Evolutionary conservation across 2,113 vertebrate species (phyloP).

Genomic region (Cebidichthys violaceus): DNA sequence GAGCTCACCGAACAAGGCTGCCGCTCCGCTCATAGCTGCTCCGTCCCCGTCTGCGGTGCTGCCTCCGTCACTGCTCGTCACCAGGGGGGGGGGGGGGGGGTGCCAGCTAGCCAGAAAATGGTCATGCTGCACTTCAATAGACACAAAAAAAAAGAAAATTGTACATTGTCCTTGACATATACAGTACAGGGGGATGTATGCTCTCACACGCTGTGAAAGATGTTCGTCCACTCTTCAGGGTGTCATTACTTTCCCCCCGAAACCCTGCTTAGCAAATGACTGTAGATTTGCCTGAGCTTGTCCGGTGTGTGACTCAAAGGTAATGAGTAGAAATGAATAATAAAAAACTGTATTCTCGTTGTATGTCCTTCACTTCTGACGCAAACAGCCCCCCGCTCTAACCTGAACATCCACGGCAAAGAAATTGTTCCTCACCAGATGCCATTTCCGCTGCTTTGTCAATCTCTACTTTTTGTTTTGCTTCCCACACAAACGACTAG

Average conservation of each 20-base stretch:
- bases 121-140: conserved; percentile 1
- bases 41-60: conserved; percentile 35
- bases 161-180: conserved; percentile 17
- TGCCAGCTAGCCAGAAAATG: background rate
- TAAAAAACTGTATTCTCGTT: conserved; percentile 20
- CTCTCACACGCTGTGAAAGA: conserved; percentile 4
- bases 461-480: conserved; percentile 57
- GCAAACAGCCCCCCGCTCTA: background rate
- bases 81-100: background rate
- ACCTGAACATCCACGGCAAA: conserved; percentile 10
- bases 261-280: background rate
- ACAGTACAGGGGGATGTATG: background rate
- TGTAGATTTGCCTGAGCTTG: background rate
- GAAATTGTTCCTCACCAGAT: conserved; percentile 39
- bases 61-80: conserved; percentile 31
- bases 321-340: conserved; percentile 14
- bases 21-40: conserved; percentile 43
- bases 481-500: conserved; percentile 65
- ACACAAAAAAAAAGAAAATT: background rate
- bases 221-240: background rate
- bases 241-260: background rate
- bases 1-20: conserved; percentile 52
- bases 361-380: background rate
- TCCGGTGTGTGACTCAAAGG: conserved; percentile 4
- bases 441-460: conserved; percentile 55